Evolutionary conservation across 2,797 vertebrate genomes (phyloP).

Genomic region (Monodelphis domestica): DNA sequence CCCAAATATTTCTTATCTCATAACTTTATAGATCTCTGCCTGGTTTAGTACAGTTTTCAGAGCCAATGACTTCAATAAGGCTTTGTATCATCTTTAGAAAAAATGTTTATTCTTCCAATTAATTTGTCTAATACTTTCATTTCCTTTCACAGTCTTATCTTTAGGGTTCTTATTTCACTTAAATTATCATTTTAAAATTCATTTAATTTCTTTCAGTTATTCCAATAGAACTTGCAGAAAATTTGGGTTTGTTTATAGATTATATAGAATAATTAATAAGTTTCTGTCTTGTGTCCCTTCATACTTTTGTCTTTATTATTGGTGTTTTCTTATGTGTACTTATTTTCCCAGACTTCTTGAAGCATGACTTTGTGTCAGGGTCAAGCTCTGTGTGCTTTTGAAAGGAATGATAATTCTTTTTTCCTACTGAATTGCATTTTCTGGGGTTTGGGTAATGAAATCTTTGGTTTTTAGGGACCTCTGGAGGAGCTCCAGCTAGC

Average conservation of each 20-base stretch:
- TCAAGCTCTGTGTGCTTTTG: background rate
- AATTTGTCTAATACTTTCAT: background rate
- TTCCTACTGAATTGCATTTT: no score
- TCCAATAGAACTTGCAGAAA: background rate
- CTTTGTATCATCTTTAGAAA: background rate
- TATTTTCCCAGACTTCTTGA: no score
- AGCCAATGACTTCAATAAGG: no score
- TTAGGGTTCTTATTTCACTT: background rate
- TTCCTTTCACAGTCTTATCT: background rate
- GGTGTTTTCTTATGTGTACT: background rate
- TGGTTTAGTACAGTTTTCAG: background rate
- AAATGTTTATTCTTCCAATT: background rate
- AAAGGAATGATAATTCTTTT: no score
- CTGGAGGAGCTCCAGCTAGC: no score
- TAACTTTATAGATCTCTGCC: background rate
- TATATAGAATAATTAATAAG: background rate
- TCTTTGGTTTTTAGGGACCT: no score
- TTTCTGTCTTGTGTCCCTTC: background rate
- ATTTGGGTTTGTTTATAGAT: background rate
- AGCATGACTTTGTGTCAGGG: background rate
- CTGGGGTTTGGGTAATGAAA: no score
- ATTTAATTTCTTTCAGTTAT: background rate
- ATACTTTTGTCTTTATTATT: no score
- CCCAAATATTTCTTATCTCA: background rate
- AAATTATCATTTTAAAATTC: no score